Percentiles rank a stretch among this genome's conserved stretches.
These are phyloP conservation scores for Nycteola revayana DNA, from an alignment of 2,888 invertebrate species.

Conservation along the genomic window DNA sequence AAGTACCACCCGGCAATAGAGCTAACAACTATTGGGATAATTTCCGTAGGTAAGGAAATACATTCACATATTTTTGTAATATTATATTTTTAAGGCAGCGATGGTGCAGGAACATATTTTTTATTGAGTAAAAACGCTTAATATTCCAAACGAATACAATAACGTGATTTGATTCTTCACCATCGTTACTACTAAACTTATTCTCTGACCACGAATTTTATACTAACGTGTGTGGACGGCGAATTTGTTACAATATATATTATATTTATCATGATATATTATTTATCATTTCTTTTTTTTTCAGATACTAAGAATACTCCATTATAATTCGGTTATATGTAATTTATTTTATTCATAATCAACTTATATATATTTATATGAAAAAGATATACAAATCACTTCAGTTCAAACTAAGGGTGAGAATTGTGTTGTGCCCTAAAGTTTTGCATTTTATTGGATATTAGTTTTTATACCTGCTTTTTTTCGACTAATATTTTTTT, in stretches of 20 bases:
- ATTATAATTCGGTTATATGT: constrained; percentile 27
- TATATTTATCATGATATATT: constrained; percentile 5
- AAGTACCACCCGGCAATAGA: constrained; percentile 94
- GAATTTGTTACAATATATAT: neutral
- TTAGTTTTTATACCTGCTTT: constrained; percentile 21
- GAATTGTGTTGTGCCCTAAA: constrained; percentile 44
- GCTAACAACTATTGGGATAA: constrained; percentile 98
- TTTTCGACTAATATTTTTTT: constrained; percentile 18
- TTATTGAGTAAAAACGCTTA: too few species aligned
- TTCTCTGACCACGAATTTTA: too few species aligned
- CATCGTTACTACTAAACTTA: too few species aligned
- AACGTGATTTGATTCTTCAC: too few species aligned
- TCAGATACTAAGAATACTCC: constrained; percentile 62
- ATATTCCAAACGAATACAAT: too few species aligned
- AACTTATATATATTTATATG: constrained; percentile 32
- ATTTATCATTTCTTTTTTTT: constrained; percentile 52
- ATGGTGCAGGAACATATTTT: neutral
- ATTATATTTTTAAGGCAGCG: too few species aligned
- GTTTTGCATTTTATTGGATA: constrained; percentile 20
- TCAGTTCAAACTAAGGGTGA: constrained; percentile 44
- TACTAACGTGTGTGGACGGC: too few species aligned
- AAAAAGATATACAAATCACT: constrained; percentile 21
- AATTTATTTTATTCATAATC: constrained; percentile 30
- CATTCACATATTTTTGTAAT: too few species aligned
- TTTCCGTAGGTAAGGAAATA: constrained; percentile 88